These are phyloP conservation scores for Akabosia matsudoensis DNA, from an alignment of 1,140 invertebrate species.

Conservation along the genomic window DNA sequence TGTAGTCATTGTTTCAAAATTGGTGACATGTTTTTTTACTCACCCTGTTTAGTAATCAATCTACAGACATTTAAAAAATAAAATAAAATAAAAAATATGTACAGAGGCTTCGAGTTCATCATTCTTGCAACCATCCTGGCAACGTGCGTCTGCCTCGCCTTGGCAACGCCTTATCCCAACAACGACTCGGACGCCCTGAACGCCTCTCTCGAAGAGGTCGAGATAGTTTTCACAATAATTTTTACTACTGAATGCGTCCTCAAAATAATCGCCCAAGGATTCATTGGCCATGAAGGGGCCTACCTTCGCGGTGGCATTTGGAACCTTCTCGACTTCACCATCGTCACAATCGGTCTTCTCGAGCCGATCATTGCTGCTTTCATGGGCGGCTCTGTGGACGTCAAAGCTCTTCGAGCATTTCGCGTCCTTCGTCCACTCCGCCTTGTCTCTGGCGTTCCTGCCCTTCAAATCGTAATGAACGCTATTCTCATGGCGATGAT, in stretches of 20 bases:
- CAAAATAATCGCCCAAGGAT: slow-evolving; percentile 99
- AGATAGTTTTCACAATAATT: slow-evolving; percentile 97
- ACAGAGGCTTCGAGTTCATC: slow-evolving; percentile 96
- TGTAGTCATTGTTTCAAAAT: no score
- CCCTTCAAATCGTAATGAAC: no score
- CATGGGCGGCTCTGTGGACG: slow-evolving; percentile 47
- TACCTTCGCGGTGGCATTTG: slow-evolving; percentile 94
- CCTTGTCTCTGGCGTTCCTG: slow-evolving; percentile 65
- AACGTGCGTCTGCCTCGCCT: slow-evolving; percentile 83
- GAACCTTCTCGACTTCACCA: slow-evolving; percentile 99
- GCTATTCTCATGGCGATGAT: no score
- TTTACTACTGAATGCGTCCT: slow-evolving; percentile 97
- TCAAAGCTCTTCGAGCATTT: slow-evolving; percentile 58
- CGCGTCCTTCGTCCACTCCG: slow-evolving; percentile 62
- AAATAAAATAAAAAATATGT: no score
- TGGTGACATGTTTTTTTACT: no score
- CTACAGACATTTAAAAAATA: no score
- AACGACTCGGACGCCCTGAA: slow-evolving; percentile 94
- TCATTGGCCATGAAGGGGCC: slow-evolving; percentile 90
- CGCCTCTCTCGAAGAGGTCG: slow-evolving; percentile 89
- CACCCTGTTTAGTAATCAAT: no score
- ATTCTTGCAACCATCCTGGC: slow-evolving; percentile 98
- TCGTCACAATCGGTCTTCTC: slow-evolving; percentile 89
- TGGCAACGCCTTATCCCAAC: slow-evolving; percentile 87
- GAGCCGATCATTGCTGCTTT: slow-evolving; percentile 29